These are phyloP conservation scores for Pollimyrus isidori DNA, from an alignment of 2,113 vertebrate species.

Conservation along the genomic window DNA sequence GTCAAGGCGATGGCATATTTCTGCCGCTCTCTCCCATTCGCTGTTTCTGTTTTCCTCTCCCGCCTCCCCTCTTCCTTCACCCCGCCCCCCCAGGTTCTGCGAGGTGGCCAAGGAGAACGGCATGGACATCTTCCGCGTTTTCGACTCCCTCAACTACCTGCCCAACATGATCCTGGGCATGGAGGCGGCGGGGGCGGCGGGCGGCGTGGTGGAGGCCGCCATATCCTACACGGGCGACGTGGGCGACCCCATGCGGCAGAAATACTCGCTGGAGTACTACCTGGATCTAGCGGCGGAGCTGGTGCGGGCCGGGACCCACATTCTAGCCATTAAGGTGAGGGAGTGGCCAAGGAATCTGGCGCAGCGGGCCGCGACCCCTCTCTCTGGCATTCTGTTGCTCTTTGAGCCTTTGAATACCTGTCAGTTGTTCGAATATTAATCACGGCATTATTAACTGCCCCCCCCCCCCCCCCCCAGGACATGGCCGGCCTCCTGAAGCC, in stretches of 20 bases:
- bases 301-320: slow-evolving; percentile 80
- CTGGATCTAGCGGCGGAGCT: slow-evolving; percentile 76
- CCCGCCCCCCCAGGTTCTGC: slow-evolving; percentile 67
- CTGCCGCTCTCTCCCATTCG: not conserved
- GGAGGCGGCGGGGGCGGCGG: slow-evolving; percentile 79
- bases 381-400: not conserved
- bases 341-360: not conserved
- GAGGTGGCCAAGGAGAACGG: slow-evolving; percentile 90
- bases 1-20: not conserved
- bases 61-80: no score
- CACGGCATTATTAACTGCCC: not conserved
- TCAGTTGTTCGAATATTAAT: not conserved
- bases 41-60: not conserved
- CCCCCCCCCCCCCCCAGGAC: slow-evolving; percentile 57
- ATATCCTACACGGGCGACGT: slow-evolving; percentile 91
- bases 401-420: not conserved
- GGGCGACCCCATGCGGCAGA: slow-evolving; percentile 75
- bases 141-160: slow-evolving; percentile 90
- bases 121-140: slow-evolving; percentile 92
- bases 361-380: not conserved
- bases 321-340: slow-evolving; percentile 81
- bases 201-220: slow-evolving; percentile 84
- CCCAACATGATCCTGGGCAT: slow-evolving; percentile 90
- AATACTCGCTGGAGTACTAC: slow-evolving; percentile 83
- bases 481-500: slow-evolving; percentile 90